phyloP scores from a whole-genome alignment of 1,140 invertebrate genomes.

The Neoseiulus cucumeris region DNA sequence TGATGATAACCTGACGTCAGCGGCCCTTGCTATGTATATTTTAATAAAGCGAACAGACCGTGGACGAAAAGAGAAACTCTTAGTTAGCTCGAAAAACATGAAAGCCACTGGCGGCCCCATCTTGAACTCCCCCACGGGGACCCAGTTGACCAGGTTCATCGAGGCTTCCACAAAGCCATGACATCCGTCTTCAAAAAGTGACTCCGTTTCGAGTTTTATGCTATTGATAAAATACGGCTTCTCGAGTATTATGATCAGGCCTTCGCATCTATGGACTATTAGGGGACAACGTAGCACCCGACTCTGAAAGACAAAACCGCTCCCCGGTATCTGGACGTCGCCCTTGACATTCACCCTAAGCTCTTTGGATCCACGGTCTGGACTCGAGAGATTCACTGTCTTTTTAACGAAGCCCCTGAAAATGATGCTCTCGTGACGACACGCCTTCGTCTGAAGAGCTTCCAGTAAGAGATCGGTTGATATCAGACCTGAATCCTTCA shows the following conservation, averaged over 20 bases:
- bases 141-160: conserved; percentile 87
- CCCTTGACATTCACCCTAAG: conserved; percentile 64
- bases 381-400: conserved; percentile 72
- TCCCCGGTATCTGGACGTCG: conserved; percentile 29
- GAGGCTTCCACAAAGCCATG: conserved; percentile 95
- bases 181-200: conserved; percentile 56
- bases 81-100: too few species aligned
- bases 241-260: too few species aligned
- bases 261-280: too few species aligned
- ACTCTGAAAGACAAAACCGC: too few species aligned
- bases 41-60: too few species aligned
- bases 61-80: too few species aligned
- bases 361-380: conserved; percentile 52
- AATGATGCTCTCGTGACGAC: conserved; percentile 50
- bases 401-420: conserved; percentile 44
- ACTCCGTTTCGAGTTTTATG: conserved; percentile 62
- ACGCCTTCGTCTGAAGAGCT: conserved; percentile 57
- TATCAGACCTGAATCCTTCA: conserved; percentile 61
- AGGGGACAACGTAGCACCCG: too few species aligned
- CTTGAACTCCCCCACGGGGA: too few species aligned
- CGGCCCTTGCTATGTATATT: too few species aligned
- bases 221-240: conserved; percentile 23
- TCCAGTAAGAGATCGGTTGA: conserved; percentile 74
- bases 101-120: too few species aligned
- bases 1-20: too few species aligned